Percentiles rank a stretch among this genome's conserved stretches.
Evolutionary conservation across 2,888 invertebrate species (phyloP).

Genomic region (Drosophila kuntzei): DNA sequence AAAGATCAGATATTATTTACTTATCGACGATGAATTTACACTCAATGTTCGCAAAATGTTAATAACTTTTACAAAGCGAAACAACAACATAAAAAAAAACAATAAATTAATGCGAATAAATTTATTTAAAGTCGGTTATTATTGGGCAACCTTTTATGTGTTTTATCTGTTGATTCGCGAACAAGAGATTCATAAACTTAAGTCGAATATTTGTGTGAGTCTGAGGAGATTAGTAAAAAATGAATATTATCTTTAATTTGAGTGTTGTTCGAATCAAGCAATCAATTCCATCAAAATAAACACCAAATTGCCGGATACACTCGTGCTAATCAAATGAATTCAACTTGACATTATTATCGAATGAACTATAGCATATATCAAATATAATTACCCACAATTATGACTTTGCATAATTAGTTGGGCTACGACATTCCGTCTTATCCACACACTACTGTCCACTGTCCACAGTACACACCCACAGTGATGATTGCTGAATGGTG

Average conservation of each 20-base stretch:
- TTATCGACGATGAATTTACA: conserved; percentile 3
- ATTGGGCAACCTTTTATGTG: conserved; percentile 12
- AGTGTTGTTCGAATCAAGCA: conserved; percentile 20
- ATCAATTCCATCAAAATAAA: conserved; percentile 31
- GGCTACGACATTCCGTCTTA: conserved; percentile 1
- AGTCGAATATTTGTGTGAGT: conserved; percentile 11
- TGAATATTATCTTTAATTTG: conserved; percentile 43
- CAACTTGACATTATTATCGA: conserved; percentile 34
- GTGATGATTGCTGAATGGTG: conserved; percentile 35
- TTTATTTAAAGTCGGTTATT: conserved; percentile 51
- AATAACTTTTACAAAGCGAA: conserved; percentile 12
- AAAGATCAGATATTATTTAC: not conserved
- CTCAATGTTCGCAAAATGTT: conserved; percentile 14
- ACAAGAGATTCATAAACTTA: conserved; percentile 29
- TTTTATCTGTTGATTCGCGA: conserved; percentile 45
- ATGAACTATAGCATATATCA: conserved; percentile 29
- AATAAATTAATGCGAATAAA: conserved; percentile 48
- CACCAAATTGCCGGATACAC: conserved; percentile 36
- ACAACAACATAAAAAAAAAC: not conserved
- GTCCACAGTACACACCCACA: conserved; percentile 40
- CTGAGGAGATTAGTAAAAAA: conserved; percentile 20
- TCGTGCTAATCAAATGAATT: conserved; percentile 15
- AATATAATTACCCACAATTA: conserved; percentile 27
- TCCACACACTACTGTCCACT: conserved; percentile 6
- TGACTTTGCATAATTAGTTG: conserved; percentile 22